Percentiles rank a stretch among this genome's conserved stretches.
Conservation (phyloP, 2,113 vertebrate genomes). For the Plecotus auritus region DNA sequence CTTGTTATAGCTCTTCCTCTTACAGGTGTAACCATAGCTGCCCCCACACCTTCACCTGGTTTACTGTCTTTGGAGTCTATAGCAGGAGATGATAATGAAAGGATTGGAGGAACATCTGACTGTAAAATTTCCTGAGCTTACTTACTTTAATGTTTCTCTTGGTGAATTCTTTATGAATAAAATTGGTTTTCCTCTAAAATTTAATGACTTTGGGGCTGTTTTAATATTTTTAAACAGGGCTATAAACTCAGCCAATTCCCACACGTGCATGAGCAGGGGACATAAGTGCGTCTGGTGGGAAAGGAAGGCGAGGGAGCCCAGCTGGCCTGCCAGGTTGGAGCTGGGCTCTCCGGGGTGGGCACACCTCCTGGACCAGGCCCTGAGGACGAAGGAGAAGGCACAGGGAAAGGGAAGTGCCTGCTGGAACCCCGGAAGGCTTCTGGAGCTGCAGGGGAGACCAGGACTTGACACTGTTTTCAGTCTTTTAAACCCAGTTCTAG, state of each 20-base stretch:
- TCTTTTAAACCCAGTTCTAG: neutral
- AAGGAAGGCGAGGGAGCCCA: neutral
- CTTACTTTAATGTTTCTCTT: conserved; percentile 13
- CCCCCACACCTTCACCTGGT: neutral
- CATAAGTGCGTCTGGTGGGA: neutral
- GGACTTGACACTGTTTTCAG: neutral
- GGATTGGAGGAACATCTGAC: neutral
- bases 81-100: neutral
- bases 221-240: neutral
- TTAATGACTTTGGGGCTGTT: neutral
- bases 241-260: neutral
- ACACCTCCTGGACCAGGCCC: neutral
- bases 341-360: neutral
- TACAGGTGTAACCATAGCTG: neutral
- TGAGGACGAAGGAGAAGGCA: neutral
- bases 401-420: neutral
- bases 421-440: neutral
- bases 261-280: neutral
- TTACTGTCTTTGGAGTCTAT: neutral
- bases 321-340: neutral
- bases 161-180: conserved; percentile 25
- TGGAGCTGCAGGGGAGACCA: neutral
- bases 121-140: neutral
- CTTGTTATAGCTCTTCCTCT: neutral
- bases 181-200: conserved; percentile 22